phyloP scores from a whole-genome alignment of 2,797 vertebrate genomes.

The Xenopus petersii region DNA sequence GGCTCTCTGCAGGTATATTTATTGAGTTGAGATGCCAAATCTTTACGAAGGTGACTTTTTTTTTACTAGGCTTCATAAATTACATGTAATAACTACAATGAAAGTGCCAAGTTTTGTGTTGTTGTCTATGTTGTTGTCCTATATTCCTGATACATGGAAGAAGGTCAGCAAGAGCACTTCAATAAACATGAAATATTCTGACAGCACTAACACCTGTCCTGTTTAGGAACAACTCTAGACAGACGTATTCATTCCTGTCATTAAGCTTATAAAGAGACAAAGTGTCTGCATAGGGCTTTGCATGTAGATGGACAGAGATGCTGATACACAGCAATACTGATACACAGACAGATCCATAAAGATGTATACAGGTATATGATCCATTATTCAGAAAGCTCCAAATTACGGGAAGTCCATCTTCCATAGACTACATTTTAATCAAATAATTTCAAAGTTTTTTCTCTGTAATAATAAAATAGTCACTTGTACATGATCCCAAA shows the following conservation, averaged over 20 bases:
- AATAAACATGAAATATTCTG: constrained; percentile 38
- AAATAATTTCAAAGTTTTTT: too few relatives aligned
- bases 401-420: too few relatives aligned
- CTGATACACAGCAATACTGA: too few relatives aligned
- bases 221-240: constrained; percentile 13
- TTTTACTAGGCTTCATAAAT: constrained; percentile 43
- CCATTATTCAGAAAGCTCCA: too few relatives aligned
- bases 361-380: too few relatives aligned
- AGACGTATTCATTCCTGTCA: background rate
- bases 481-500: too few relatives aligned
- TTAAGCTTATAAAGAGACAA: too few relatives aligned
- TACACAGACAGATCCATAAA: too few relatives aligned
- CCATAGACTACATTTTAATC: too few relatives aligned
- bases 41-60: constrained; percentile 34
- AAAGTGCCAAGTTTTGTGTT: constrained; percentile 44
- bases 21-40: constrained; percentile 33
- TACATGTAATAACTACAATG: constrained; percentile 43
- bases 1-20: constrained; percentile 28
- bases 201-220: constrained; percentile 29
- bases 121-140: constrained; percentile 42
- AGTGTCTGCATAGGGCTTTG: too few relatives aligned
- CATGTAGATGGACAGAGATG: too few relatives aligned
- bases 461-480: too few relatives aligned
- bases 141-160: constrained; percentile 35
- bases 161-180: constrained; percentile 29